Evolutionary conservation across 30 jellyfish, hydroid and myxozoan genomes (phyloP).

Genomic region (Cassiopea xamachana): DNA sequence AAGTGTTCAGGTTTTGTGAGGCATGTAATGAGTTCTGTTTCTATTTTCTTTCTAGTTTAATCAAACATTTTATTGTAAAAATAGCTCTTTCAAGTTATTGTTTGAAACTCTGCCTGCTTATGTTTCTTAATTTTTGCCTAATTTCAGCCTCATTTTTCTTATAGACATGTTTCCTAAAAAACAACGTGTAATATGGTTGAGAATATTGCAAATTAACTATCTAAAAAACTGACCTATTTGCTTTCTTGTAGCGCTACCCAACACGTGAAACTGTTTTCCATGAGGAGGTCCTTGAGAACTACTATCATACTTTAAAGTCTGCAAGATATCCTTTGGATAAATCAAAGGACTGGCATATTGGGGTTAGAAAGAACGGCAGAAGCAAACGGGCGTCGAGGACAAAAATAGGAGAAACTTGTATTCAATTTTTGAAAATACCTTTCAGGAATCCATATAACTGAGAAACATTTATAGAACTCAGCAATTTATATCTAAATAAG

Average conservation of each 20-base stretch:
- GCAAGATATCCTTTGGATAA: slow-evolving; percentile 13
- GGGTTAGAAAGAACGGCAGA: slow-evolving; percentile 58
- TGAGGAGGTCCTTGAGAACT: slow-evolving; percentile 64
- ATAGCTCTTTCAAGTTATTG: too few relatives aligned
- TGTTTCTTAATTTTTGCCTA: too few relatives aligned
- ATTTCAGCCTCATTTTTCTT: too few relatives aligned
- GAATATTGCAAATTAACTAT: too few relatives aligned
- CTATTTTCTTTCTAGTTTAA: too few relatives aligned
- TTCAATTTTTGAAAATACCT: slow-evolving; percentile 58
- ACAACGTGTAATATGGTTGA: too few relatives aligned
- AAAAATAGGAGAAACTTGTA: slow-evolving; percentile 38
- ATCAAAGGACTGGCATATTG: slow-evolving; percentile 65
- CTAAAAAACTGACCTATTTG: background rate
- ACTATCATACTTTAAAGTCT: slow-evolving; percentile 64
- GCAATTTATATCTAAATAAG: too few relatives aligned
- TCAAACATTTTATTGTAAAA: too few relatives aligned
- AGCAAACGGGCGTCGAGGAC: slow-evolving; percentile 72
- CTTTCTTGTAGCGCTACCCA: slow-evolving; percentile 41
- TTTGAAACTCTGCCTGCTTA: too few relatives aligned
- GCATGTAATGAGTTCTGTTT: too few relatives aligned
- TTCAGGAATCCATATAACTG: background rate
- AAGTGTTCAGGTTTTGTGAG: too few relatives aligned
- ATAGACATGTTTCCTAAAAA: too few relatives aligned
- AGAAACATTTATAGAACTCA: background rate
- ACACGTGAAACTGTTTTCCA: slow-evolving; percentile 63